phyloP scores from a whole-genome alignment of 2,888 invertebrate genomes.

The Ormia ochracea region DNA sequence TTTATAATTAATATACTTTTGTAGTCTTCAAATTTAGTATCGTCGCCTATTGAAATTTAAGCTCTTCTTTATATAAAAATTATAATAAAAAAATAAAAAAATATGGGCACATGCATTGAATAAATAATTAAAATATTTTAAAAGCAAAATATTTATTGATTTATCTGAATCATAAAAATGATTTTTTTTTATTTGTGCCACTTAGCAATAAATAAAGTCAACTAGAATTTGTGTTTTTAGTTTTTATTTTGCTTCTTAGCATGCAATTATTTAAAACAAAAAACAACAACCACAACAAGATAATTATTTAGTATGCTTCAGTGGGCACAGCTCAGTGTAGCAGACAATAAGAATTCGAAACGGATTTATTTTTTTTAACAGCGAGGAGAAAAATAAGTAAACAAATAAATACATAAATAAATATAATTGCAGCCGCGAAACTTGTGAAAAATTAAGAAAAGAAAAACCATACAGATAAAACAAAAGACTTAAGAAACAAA shows the following conservation, averaged over 20 bases:
- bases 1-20: conserved; percentile 18
- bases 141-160: background rate
- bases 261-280: conserved; percentile 19
- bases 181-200: background rate
- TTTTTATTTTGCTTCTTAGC: background rate
- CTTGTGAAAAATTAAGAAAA: background rate
- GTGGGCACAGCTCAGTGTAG: conserved; percentile 33
- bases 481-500: conserved; percentile 60
- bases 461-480: conserved; percentile 14
- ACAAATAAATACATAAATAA: conserved; percentile 12
- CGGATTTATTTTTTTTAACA: conserved; percentile 45
- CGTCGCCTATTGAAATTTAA: background rate
- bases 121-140: conserved; percentile 29
- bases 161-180: background rate
- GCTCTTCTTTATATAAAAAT: background rate
- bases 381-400: background rate
- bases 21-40: background rate
- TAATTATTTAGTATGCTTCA: conserved; percentile 51
- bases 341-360: conserved; percentile 38
- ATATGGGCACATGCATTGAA: conserved; percentile 27
- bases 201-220: conserved; percentile 10
- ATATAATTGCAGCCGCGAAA: conserved; percentile 17
- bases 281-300: conserved; percentile 20
- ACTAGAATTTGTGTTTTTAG: conserved; percentile 11
- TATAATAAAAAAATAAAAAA: background rate